Conservation (phyloP, 2,888 invertebrate genomes). For the Nyleta sp. region DNA sequence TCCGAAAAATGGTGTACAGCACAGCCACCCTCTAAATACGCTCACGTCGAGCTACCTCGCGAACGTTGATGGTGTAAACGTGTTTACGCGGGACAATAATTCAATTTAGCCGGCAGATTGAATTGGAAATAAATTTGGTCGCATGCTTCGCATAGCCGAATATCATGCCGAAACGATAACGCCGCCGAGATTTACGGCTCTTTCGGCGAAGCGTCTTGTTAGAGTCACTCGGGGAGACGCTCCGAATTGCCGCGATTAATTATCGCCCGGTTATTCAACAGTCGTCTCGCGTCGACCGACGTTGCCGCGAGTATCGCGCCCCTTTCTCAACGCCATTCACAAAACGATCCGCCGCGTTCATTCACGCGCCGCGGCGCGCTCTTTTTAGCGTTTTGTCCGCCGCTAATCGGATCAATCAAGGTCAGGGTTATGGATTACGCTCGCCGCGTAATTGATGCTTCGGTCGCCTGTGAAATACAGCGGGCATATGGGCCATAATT, state of each 20-base stretch:
- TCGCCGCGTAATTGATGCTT: slow-evolving; percentile 28
- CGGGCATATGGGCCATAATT: slow-evolving; percentile 25
- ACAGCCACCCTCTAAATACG: not conserved
- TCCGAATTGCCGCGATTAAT: slow-evolving; percentile 49
- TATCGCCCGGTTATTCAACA: slow-evolving; percentile 43
- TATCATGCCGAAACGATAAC: slow-evolving; percentile 47
- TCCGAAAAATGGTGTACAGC: not conserved
- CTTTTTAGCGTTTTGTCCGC: no score
- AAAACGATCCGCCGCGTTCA: slow-evolving; percentile 17
- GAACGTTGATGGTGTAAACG: not conserved
- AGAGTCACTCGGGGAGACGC: slow-evolving; percentile 24
- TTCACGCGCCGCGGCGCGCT: slow-evolving; percentile 4
- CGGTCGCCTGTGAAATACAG: slow-evolving; percentile 36
- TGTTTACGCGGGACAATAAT: slow-evolving; percentile 31
- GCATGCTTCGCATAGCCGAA: slow-evolving; percentile 35
- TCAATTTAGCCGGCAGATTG: slow-evolving; percentile 34
- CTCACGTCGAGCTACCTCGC: not conserved
- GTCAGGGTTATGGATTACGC: slow-evolving; percentile 35
- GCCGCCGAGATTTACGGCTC: slow-evolving; percentile 44
- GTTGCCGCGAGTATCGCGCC: slow-evolving; percentile 28
- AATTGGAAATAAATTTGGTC: slow-evolving; percentile 48
- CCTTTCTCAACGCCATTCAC: slow-evolving; percentile 15
- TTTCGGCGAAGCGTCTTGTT: slow-evolving; percentile 50
- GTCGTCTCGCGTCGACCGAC: slow-evolving; percentile 20
- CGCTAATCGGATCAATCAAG: slow-evolving; percentile 17